Evolutionary conservation across 2,888 invertebrate genomes (phyloP).

Genomic region (Acrobeloides nanus): DNA sequence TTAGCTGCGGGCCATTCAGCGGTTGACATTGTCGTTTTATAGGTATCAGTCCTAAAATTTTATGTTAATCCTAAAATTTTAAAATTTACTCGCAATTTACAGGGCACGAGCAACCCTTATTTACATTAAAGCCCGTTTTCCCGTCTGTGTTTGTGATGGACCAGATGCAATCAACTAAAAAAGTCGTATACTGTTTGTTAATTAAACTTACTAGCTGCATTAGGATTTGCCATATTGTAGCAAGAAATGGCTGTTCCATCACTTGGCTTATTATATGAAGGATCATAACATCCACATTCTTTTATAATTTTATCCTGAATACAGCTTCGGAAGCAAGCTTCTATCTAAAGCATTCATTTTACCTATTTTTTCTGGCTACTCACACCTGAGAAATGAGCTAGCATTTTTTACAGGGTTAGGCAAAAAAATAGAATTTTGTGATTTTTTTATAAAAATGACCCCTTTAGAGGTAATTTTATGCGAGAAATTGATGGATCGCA

Average conservation of each 20-base stretch:
- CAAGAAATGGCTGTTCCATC: conserved; percentile 22
- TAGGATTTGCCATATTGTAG: conserved; percentile 14
- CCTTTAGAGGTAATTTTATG: too few relatives aligned
- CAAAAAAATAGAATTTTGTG: too few relatives aligned
- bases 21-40: conserved; percentile 47
- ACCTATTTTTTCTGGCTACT: too few relatives aligned
- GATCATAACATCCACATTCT: conserved; percentile 53
- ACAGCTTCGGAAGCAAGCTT: conserved; percentile 55
- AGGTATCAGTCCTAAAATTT: conserved; percentile 35
- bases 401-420: too few relatives aligned
- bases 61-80: not conserved
- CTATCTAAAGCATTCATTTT: conserved; percentile 48
- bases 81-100: conserved; percentile 42
- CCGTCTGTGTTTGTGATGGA: conserved; percentile 26
- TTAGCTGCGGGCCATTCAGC: conserved; percentile 47
- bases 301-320: conserved; percentile 46
- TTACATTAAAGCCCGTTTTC: conserved; percentile 27
- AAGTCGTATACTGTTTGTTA: not conserved
- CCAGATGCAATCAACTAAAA: conserved; percentile 36
- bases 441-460: too few relatives aligned
- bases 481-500: too few relatives aligned
- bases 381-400: too few relatives aligned
- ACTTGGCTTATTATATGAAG: conserved; percentile 29
- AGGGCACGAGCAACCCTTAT: conserved; percentile 43
- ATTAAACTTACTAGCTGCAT: conserved; percentile 13